Evolutionary conservation across 2,888 invertebrate genomes (phyloP), one percentile per base, ranked within the genome.

Genomic region (Dinocampus coccinellae): DNA sequence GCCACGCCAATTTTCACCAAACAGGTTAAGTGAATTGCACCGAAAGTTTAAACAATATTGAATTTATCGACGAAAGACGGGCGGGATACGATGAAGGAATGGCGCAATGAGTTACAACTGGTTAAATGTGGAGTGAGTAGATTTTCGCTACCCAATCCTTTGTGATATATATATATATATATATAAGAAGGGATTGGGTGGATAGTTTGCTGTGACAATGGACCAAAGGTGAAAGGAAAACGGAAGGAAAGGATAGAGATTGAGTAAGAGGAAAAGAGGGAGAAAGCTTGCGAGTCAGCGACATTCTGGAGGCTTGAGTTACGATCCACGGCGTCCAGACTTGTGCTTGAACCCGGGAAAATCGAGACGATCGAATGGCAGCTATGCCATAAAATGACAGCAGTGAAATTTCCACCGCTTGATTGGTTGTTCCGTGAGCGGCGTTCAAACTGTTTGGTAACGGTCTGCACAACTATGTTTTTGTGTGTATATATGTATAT

Each of bases 1-100:
- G n/a, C 24, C 34, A 22, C 16, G 24, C 16, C 22, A 62, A 67
- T 62, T 67, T 29, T 42, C 29, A 29, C 52, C 36, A 33, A 67
- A 67, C 63, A 52, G 34, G 24, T 33, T 42, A 73, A 72, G 76
- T 82, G 82, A 84, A 84, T 83, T 81, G 81, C 80, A 80, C 78
- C 79, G 79, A 85, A 85, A 86, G 85, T 87, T 87, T 82, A 85
- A 87, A 87, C 87, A 87, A 87, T 87, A 86, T 87, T 84, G 82
- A 84, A 87, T 86, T 87, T 87, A 87, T 87, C 81, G 86, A 79
- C 55, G 71, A 73, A 76, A 75, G 77, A 73, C n/a, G n/a, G 70
- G 78, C 76, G 79, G 79, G 79, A 78, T 76, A 78, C 73, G 3
- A 39, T 13, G n/a, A 11, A 3, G 13, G 13, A 39, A 76, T 75